Evolutionary conservation across 2,888 invertebrate species (phyloP).

Genomic region (Cataglyphis cursor): DNA sequence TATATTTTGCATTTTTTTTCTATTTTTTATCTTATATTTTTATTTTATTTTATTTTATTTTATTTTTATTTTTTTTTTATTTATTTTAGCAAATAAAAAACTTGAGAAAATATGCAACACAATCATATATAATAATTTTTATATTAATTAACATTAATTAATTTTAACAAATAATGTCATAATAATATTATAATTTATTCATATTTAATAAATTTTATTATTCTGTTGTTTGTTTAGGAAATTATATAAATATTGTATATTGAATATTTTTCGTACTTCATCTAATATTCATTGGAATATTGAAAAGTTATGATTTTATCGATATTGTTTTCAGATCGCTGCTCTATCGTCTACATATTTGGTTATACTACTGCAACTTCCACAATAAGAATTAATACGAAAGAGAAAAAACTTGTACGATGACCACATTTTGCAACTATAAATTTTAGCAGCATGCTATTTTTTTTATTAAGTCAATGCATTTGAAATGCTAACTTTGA

Average conservation of each 20-base stretch:
- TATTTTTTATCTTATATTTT: background rate
- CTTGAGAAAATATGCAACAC: background rate
- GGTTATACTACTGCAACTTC: slow-evolving; percentile 82
- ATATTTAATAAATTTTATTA: background rate
- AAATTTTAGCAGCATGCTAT: background rate
- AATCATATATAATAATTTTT: background rate
- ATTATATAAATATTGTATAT: background rate
- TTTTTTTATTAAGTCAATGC: slow-evolving; percentile 22
- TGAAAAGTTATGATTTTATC: slow-evolving; percentile 12
- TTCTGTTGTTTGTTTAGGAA: slow-evolving; percentile 9
- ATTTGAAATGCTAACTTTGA: background rate
- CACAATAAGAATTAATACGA: slow-evolving; percentile 57
- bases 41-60: too few species aligned
- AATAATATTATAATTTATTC: background rate
- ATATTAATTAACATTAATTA: slow-evolving; percentile 13
- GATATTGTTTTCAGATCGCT: slow-evolving; percentile 76
- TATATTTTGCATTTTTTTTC: background rate
- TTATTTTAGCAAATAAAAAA: background rate
- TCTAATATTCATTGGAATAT: background rate
- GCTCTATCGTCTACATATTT: slow-evolving; percentile 81
- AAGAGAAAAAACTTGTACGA: background rate
- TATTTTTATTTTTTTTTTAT: too few species aligned
- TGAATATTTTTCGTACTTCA: background rate
- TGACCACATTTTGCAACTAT: background rate
- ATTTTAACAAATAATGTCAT: background rate